Evolutionary conservation across 2,888 invertebrate species (phyloP).

Genomic region (Agrilus cyanescens): DNA sequence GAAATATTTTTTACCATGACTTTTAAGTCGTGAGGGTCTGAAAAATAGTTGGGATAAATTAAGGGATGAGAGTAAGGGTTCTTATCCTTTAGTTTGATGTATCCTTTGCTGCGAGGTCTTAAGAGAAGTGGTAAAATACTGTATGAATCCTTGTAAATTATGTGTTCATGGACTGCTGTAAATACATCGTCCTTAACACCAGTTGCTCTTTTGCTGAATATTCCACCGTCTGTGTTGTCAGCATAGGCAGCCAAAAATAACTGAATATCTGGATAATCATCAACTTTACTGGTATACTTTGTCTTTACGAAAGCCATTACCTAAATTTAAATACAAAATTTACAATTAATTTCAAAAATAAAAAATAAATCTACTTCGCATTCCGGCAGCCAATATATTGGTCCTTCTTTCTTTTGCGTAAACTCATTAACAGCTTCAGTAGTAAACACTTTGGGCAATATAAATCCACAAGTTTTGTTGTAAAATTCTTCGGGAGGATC

Average conservation of each 20-base stretch:
- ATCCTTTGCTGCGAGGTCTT: conserved; percentile 61
- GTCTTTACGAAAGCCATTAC: conserved; percentile 64
- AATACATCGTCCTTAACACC: conserved; percentile 56
- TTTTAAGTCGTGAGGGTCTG: conserved; percentile 58
- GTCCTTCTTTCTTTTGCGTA: conserved; percentile 46
- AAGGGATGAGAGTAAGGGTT: conserved; percentile 63
- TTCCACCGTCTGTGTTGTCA: conserved; percentile 67
- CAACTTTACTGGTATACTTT: conserved; percentile 50
- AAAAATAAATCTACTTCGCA: conserved; percentile 49
- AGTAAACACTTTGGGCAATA: conserved; percentile 52
- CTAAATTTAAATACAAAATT: not conserved
- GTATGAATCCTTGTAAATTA: conserved; percentile 56
- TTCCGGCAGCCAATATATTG: conserved; percentile 63
- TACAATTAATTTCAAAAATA: too few species aligned
- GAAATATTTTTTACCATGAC: conserved; percentile 45
- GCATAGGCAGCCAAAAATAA: conserved; percentile 58
- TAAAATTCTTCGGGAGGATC: conserved; percentile 44
- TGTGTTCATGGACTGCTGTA: conserved; percentile 56
- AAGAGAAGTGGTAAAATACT: conserved; percentile 57
- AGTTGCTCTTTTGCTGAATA: conserved; percentile 57
- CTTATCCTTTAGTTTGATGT: conserved; percentile 50
- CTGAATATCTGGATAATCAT: conserved; percentile 72
- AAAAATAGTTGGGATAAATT: conserved; percentile 82
- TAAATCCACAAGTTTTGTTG: conserved; percentile 44
- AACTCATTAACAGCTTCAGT: conserved; percentile 52